Evolutionary conservation across 2,113 vertebrate species (phyloP).

Genomic region (Tragelaphus imberbis): DNA sequence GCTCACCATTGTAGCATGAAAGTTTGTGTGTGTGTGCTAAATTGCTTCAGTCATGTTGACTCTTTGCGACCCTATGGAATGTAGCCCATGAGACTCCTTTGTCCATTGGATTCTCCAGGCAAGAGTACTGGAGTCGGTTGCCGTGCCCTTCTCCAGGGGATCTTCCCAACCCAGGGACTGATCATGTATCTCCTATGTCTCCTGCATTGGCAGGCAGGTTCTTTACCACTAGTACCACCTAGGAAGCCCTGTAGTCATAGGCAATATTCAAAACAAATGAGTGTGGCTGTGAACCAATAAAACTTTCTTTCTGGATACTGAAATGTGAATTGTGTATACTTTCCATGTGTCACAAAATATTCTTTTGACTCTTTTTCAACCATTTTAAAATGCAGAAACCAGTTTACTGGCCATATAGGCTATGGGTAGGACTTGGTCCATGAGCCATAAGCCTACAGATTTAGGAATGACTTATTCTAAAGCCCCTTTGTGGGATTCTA

Average conservation of each 20-base stretch:
- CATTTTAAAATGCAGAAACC: not conserved
- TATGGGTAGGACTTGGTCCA: not conserved
- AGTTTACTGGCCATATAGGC: not conserved
- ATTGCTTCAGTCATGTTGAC: not conserved
- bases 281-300: not conserved
- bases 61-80: not conserved
- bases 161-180: not conserved
- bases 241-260: not conserved
- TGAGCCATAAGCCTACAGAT: not conserved
- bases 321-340: not conserved
- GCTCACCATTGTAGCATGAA: not conserved
- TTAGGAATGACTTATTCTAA: not conserved
- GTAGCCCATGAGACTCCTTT: not conserved
- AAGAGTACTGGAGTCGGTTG: not conserved
- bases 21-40: not conserved
- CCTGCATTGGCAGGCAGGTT: not conserved
- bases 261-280: not conserved
- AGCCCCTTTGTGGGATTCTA: not conserved
- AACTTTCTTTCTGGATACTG: not conserved
- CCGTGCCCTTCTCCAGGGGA: not conserved
- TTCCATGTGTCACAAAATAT: not conserved
- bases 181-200: not conserved
- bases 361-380: not conserved
- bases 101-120: not conserved
- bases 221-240: not conserved